Conservation (phyloP, 2,888 invertebrate genomes). For the Eretmocerus hayati region DNA sequence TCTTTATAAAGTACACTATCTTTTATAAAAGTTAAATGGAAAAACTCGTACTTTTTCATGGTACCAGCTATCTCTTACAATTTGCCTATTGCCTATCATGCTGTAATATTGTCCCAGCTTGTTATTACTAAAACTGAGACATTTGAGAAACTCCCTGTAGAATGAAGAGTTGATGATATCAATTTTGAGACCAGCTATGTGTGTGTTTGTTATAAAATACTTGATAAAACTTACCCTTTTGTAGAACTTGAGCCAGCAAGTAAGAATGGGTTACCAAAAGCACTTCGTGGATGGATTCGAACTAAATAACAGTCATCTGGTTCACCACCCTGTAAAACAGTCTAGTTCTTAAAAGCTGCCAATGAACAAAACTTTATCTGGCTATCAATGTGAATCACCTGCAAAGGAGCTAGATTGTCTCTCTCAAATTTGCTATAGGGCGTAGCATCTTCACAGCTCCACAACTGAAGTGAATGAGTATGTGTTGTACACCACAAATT, state of each 20-base stretch:
- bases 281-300: conserved; percentile 50
- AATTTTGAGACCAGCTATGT: not conserved
- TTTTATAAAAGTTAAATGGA: too few relatives aligned
- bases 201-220: not conserved
- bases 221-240: conserved; percentile 50
- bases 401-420: conserved; percentile 50
- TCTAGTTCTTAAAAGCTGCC: too few relatives aligned
- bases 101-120: conserved; percentile 52
- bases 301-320: conserved; percentile 60
- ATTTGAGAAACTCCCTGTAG: conserved; percentile 46
- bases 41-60: conserved; percentile 52
- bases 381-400: too few relatives aligned
- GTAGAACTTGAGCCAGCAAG: conserved; percentile 57
- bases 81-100: conserved; percentile 61
- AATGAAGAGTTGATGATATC: not conserved
- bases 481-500: conserved; percentile 62
- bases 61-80: conserved; percentile 63
- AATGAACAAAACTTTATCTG: too few relatives aligned
- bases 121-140: conserved; percentile 48
- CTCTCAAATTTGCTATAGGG: conserved; percentile 54
- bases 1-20: not conserved
- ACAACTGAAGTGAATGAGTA: conserved; percentile 63
- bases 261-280: conserved; percentile 51
- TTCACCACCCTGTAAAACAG: conserved; percentile 51
- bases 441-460: conserved; percentile 60